phyloP scores from a whole-genome alignment of 2,888 invertebrate species.

The Cephus rjabovi region DNA sequence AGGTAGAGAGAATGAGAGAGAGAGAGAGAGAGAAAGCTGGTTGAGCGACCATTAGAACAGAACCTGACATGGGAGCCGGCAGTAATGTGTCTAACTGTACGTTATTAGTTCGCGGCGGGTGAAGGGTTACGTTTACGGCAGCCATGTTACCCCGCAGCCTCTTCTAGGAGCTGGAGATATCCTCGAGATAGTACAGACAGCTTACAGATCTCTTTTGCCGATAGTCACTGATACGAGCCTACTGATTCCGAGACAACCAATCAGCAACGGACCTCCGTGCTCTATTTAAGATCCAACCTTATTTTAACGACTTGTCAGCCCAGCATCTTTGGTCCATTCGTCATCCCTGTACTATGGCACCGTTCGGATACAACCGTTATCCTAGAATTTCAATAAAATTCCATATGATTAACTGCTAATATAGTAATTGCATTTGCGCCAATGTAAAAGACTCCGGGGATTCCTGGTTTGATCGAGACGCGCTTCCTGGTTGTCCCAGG shows the following conservation, averaged over 20 bases:
- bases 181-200: constrained; percentile 43
- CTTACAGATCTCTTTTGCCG: constrained; percentile 42
- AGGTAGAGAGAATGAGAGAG: constrained; percentile 2
- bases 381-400: too few species aligned
- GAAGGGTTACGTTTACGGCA: constrained; percentile 48
- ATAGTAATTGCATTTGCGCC: too few species aligned
- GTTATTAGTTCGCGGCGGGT: constrained; percentile 47
- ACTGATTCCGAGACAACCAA: too few species aligned
- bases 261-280: constrained; percentile 7
- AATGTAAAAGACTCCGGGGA: too few species aligned
- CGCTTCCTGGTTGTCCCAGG: constrained; percentile 49
- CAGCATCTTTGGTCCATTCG: constrained; percentile 41
- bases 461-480: constrained; percentile 1
- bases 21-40: constrained; percentile 28
- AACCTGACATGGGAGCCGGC: constrained; percentile 34
- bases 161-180: constrained; percentile 23
- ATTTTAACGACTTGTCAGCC: constrained; percentile 46
- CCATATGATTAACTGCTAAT: too few species aligned
- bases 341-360: constrained; percentile 27
- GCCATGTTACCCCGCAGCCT: constrained; percentile 19
- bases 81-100: constrained; percentile 48
- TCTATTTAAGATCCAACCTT: constrained; percentile 53
- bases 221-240: constrained; percentile 43
- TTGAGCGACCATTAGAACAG: constrained; percentile 24
- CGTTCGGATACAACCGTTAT: too few species aligned